Conservation (phyloP, 2,888 invertebrate genomes). For the Venustoraphidia nigricollis region DNA sequence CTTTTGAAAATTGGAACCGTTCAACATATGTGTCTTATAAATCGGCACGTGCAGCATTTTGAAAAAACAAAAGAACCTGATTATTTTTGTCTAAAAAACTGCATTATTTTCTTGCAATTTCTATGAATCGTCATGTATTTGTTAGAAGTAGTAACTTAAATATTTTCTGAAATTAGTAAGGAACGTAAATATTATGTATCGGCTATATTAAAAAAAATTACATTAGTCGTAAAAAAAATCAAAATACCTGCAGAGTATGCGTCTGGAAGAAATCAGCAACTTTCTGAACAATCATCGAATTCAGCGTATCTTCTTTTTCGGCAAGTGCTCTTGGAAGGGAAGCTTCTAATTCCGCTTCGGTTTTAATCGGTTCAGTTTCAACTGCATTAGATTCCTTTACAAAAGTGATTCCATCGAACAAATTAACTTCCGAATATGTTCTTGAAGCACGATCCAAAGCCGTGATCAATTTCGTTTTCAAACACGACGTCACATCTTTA, state of each 20-base stretch:
- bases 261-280: slow-evolving; percentile 58
- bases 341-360: slow-evolving; percentile 51
- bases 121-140: too few species aligned
- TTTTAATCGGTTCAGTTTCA: slow-evolving; percentile 28
- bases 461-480: slow-evolving; percentile 65
- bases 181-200: too few species aligned
- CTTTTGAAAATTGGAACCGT: too few species aligned
- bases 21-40: too few species aligned
- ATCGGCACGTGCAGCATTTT: too few species aligned
- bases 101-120: too few species aligned
- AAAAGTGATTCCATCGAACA: slow-evolving; percentile 62
- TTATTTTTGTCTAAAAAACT: too few species aligned
- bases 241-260: slow-evolving; percentile 57
- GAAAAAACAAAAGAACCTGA: too few species aligned
- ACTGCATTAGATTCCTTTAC: slow-evolving; percentile 39
- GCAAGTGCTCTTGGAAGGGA: slow-evolving; percentile 56
- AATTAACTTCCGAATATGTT: slow-evolving; percentile 39
- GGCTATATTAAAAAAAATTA: too few species aligned
- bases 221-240: too few species aligned
- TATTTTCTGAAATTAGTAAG: too few species aligned
- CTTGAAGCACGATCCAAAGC: slow-evolving; percentile 59
- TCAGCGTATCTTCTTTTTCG: slow-evolving; percentile 55
- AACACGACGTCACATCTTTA: slow-evolving; percentile 50
- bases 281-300: slow-evolving; percentile 59
- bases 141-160: too few species aligned